phyloP scores from a whole-genome alignment of 2,113 vertebrate species.

The Myrmecophaga tridactyla region DNA sequence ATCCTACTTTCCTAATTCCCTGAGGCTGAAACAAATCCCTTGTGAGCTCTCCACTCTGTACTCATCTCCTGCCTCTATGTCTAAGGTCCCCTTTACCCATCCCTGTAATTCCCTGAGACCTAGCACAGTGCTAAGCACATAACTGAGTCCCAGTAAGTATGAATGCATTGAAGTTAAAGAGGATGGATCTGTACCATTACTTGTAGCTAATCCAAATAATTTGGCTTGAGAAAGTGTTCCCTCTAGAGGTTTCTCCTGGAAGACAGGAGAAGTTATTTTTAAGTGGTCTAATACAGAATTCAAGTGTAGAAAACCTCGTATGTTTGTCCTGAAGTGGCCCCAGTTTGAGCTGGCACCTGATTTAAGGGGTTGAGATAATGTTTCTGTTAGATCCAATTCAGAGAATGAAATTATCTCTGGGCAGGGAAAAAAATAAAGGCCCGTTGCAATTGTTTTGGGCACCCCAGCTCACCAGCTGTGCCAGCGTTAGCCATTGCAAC shows the following conservation, averaged over 20 bases:
- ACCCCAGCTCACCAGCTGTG: not conserved
- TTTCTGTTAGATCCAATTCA: not conserved
- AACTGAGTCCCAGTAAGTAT: not conserved
- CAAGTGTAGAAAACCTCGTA: not conserved
- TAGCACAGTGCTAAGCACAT: too few relatives aligned
- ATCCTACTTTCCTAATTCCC: not conserved
- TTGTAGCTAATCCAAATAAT: not conserved
- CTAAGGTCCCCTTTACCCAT: not conserved
- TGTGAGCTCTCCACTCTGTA: too few relatives aligned
- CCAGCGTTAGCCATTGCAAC: not conserved
- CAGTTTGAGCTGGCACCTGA: not conserved
- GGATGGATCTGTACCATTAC: not conserved
- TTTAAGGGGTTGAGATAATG: not conserved
- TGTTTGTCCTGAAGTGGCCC: not conserved
- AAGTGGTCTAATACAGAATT: not conserved
- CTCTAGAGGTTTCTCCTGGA: slow-evolving; percentile 56
- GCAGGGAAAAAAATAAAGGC: not conserved
- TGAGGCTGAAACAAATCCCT: not conserved
- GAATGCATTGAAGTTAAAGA: not conserved
- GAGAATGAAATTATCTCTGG: not conserved
- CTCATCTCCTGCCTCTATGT: not conserved
- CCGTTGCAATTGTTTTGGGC: not conserved
- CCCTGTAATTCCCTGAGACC: not conserved
- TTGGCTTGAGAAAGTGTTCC: slow-evolving; percentile 68
- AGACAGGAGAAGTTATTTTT: not conserved